Evolutionary conservation across 2,888 invertebrate genomes (phyloP), one percentile per base, ranked within the genome.

Genomic region (Ferdinandea cuprea): DNA sequence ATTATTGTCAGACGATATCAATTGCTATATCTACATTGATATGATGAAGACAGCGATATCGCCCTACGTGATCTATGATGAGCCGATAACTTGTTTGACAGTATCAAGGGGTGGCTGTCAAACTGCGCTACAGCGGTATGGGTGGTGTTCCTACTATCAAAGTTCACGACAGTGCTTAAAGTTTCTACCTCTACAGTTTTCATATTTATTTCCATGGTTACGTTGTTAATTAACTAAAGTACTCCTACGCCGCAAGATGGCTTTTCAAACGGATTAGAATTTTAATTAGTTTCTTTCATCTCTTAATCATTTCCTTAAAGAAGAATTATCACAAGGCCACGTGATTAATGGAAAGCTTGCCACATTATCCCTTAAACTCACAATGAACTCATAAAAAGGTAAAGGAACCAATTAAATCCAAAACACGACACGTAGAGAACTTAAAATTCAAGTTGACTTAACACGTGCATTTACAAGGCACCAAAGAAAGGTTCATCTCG

Each of bases 381-480:
- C 7, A 35, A 52, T 1, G 44, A n/a, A n/a, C n/a, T 17, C 13
- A 40, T 19, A 17, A 72, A 44, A 32, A 42, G 25, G 19, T 61
- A 44, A 32, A 28, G n/a, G n/a, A 69, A 56, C 37, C 15, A 56
- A 46, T 69, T 69, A 54, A 52, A 28, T n/a, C 11, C 1, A 28
- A 28, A 50, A 52, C 4, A 63, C 13, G 6, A 25, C 5, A 25
- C n/a, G n/a, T n/a, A 25, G 9, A 11, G 13, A 32, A 25, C 21
- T 30, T 3, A 3, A 48, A 48, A 5, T 21, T 15, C n/a, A 8
- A 15, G 37, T 25, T 40, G 25, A 37, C 9, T 35, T 21, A 42
- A 48, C n/a, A 17, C 11, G 32, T 19, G 46, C 13, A 46, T 35
- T 37, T 9, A 37, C 13, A 25, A 25, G 5, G 5, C 25, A 25